Base-by-base conservation (phyloP, 2,797 vertebrate species). In the Smutsia temminckii region DNA sequence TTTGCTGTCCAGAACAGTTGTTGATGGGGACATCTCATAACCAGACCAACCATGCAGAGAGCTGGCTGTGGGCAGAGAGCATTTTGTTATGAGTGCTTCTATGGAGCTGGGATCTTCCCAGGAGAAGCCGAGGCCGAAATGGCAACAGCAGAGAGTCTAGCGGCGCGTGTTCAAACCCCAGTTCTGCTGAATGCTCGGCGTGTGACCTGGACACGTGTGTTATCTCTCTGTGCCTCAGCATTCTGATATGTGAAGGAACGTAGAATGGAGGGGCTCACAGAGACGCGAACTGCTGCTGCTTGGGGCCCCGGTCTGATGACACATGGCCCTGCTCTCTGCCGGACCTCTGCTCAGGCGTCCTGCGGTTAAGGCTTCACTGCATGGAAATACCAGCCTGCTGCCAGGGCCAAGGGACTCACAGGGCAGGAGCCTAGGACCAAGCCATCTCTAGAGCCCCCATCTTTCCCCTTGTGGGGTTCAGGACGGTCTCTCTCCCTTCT, bases 401-500 rank as follows among this genome's bases (percentile, higher is more conserved):
- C 55, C 29, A 9, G 42, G 23, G 9, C 37, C 61, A 18, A 0
- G 0, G 40, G 64, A 53, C 55, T 20, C 64, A 8, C 6, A 1
- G 29, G 25, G 37, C 49, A 21, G 0, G 17, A 40, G 51, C 27
- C 46, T 77, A 8, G 3, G 34, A 10, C 17, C 61, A 69, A 16
- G 20, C 51, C 51, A 25, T 25, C 12, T 40, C 61, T 11, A 66
- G 51, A 46, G 23, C 34, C 7, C 16, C 13, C 16, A 42, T 6
- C 53, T 42, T 63, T 42, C 61, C 71, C 21, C 42, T 25, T 1
- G 0, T 0, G 40, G 49, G 51, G 20, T 42, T 51, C 63, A 29
- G 55, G 27, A 49, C 42, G n/a, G 57, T 23, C 55, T 77, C 21
- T 68, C 53, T 85, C 34, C n/a, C 64, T 59, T 69, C 34, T 9